Conservation (phyloP, 2,888 invertebrate genomes). For the Agrochola lota region DNA sequence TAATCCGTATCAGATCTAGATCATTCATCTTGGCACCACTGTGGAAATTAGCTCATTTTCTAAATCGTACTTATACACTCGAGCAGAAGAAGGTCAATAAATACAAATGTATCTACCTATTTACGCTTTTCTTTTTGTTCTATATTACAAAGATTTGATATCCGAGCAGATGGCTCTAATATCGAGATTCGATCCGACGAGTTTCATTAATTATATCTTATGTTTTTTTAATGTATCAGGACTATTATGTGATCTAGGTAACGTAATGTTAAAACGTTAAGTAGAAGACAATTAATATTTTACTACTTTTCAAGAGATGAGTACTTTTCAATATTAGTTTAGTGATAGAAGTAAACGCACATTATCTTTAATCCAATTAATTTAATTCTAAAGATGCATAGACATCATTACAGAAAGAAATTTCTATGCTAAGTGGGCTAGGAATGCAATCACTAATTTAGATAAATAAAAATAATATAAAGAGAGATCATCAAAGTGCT, state of each 20-base stretch:
- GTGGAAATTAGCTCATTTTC: background rate
- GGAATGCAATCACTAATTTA: background rate
- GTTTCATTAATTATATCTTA: background rate
- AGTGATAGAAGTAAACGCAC: background rate
- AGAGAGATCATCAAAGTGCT: background rate
- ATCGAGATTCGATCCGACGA: background rate
- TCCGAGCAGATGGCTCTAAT: background rate
- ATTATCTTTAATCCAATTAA: background rate
- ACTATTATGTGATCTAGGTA: background rate
- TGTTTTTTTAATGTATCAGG: background rate
- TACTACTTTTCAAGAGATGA: background rate
- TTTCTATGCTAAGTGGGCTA: background rate
- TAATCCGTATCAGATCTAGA: slow-evolving; percentile 18
- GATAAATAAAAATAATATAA: background rate
- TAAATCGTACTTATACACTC: background rate
- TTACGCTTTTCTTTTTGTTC: background rate
- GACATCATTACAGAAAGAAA: background rate
- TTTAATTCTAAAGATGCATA: background rate
- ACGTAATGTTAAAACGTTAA: background rate
- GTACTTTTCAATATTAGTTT: background rate
- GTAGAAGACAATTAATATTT: background rate
- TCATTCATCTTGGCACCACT: slow-evolving; percentile 14
- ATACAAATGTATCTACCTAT: background rate
- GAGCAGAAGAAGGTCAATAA: background rate
- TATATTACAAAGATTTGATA: background rate